Evolutionary conservation across 2,888 invertebrate genomes (phyloP), one percentile per base, ranked within the genome.

Genomic region (Plagiodera versicolora): DNA sequence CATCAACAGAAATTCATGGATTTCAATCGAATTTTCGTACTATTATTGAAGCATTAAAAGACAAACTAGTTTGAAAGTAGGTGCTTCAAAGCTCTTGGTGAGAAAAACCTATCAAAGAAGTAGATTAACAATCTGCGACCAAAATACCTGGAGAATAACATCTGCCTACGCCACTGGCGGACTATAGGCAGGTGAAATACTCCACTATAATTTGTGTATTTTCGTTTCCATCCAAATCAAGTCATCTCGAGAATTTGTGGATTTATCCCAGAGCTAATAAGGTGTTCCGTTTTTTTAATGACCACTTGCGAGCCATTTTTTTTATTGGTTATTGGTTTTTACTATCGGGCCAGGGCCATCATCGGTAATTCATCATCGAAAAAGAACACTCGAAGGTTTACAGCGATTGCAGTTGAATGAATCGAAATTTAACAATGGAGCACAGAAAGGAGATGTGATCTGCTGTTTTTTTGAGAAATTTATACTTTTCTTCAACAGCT

Each of bases 201-300:
- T 59, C 61, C 65, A 64, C 65, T 68, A 60, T 68, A 67, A 67
- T 68, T 68, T 67, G 56, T 67, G 58, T 60, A 46, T 62, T 70
- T 64, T 65, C 66, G 63, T 67, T 69, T 69, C 68, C 67, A 62
- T 66, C 70, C 67, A 68, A 74, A 75, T 75, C 75, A 75, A 75
- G 75, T 75, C 75, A 75, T 75, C 75, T 71, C 61, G 61, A 69
- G 69, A 72, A 71, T 73, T 71, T 70, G 71, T 72, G 64, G 70
- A 73, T 70, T 70, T 72, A 74, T 73, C 70, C 70, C 66, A 72
- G 69, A 69, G 67, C 65, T 75, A 75, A 75, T 75, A 73, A 74
- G 71, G 67, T 70, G 75, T 71, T 75, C 71, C 68, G 69, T 69
- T 60, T 70, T 24, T 70, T 71, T 73, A 72, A 73, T 73, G 70